These are phyloP conservation scores for Pollenia labialis DNA, from an alignment of 2,888 invertebrate species.

Conservation along the genomic window DNA sequence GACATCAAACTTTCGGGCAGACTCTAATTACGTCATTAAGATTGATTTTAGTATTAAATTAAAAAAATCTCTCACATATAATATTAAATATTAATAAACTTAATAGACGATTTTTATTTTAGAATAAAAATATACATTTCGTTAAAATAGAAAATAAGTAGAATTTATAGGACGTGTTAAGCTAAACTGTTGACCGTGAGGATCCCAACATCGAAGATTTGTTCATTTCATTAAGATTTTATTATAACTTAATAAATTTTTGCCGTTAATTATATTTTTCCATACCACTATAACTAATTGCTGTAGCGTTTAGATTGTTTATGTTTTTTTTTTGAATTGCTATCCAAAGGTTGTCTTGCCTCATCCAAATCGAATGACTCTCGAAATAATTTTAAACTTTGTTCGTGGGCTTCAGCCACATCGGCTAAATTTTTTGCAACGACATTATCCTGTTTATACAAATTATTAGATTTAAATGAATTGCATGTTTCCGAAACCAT, in stretches of 20 bases:
- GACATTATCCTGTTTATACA: constrained; percentile 49
- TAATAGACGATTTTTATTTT: constrained; percentile 57
- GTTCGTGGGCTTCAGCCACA: constrained; percentile 67
- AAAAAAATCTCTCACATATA: background rate
- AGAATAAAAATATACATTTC: constrained; percentile 61
- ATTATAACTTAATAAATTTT: background rate
- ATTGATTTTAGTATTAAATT: background rate
- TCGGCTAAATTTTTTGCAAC: constrained; percentile 63
- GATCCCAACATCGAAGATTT: constrained; percentile 31
- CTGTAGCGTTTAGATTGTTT: constrained; percentile 62
- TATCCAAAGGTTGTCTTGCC: background rate
- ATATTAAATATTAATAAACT: constrained; percentile 46
- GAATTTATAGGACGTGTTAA: constrained; percentile 62
- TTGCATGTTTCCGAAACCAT: constrained; percentile 74
- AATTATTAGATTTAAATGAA: constrained; percentile 65
- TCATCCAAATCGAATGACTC: constrained; percentile 65
- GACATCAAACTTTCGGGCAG: no score
- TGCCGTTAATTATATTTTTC: constrained; percentile 2
- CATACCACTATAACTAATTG: constrained; percentile 13
- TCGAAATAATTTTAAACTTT: constrained; percentile 69
- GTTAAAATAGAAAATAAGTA: constrained; percentile 60
- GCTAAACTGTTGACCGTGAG: constrained; percentile 44
- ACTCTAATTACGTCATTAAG: no score
- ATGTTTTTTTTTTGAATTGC: constrained; percentile 64
- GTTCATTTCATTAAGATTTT: background rate